Conservation (phyloP, 2,113 vertebrate genomes). For the Oxyruncus cristatus region DNA sequence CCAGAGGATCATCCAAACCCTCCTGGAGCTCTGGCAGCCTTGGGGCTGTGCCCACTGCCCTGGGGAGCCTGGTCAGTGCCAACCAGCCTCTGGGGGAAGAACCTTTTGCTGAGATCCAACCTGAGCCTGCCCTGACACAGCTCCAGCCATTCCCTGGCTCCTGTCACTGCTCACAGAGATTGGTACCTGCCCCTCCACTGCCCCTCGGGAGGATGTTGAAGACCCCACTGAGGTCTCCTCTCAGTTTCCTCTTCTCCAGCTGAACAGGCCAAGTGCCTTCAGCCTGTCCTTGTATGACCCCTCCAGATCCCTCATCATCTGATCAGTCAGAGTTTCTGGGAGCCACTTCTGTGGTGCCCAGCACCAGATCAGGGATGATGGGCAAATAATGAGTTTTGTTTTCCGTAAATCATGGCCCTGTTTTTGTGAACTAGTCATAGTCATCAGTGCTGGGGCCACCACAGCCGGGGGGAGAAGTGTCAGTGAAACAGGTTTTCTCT, state of each 20-base stretch:
- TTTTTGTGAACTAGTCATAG: background rate
- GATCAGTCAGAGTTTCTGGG: background rate
- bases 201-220: background rate
- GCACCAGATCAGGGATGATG: background rate
- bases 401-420: background rate
- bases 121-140: background rate
- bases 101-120: background rate
- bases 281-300: background rate
- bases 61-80: background rate
- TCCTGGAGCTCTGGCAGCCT: background rate
- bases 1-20: background rate
- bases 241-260: background rate
- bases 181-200: rapidly evolving
- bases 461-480: background rate
- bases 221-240: rapidly evolving
- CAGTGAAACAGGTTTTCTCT: background rate
- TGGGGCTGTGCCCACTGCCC: background rate
- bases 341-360: background rate
- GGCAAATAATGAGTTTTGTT: background rate
- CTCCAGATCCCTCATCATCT: background rate
- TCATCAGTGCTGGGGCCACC: background rate
- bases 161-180: background rate
- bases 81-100: background rate
- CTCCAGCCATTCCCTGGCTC: rapidly evolving
- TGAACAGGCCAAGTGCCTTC: background rate